Evolutionary conservation across 1,140 invertebrate species (phyloP).

Genomic region (Hylyphantes graminicola): DNA sequence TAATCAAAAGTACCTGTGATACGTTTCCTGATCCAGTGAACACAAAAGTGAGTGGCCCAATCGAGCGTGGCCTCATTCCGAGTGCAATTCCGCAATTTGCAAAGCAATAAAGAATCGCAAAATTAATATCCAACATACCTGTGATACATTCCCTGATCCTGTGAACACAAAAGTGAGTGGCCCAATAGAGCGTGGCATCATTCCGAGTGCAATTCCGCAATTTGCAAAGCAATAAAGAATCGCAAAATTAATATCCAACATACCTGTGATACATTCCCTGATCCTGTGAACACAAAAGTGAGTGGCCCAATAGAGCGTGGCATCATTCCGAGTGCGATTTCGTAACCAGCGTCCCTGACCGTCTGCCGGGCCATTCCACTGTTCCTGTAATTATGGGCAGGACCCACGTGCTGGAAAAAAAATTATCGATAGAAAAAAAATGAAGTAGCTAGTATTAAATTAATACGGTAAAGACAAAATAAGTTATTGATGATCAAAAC

Average conservation of each 20-base stretch:
- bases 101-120: too few relatives aligned
- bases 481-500: too few relatives aligned
- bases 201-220: constrained; percentile 96
- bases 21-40: constrained; percentile 93
- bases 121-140: too few relatives aligned
- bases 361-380: constrained; percentile 97
- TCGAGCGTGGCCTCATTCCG: constrained; percentile 97
- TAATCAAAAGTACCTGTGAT: constrained; percentile 74
- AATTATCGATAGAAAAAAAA: neutral
- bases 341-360: constrained; percentile 96
- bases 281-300: constrained; percentile 98
- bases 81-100: constrained; percentile 97
- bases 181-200: constrained; percentile 98
- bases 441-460: neutral
- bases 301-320: constrained; percentile 97
- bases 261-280: constrained; percentile 78
- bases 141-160: constrained; percentile 82
- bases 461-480: too few relatives aligned
- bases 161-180: constrained; percentile 98
- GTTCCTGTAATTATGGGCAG: constrained; percentile 97
- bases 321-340: constrained; percentile 96
- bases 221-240: constrained; percentile 74
- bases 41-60: constrained; percentile 97
- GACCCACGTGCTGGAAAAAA: constrained; percentile 88
- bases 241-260: constrained; percentile 14